Base-by-base conservation (phyloP, 2,797 vertebrate species). In the Hoplostethus atlanticus region DNA sequence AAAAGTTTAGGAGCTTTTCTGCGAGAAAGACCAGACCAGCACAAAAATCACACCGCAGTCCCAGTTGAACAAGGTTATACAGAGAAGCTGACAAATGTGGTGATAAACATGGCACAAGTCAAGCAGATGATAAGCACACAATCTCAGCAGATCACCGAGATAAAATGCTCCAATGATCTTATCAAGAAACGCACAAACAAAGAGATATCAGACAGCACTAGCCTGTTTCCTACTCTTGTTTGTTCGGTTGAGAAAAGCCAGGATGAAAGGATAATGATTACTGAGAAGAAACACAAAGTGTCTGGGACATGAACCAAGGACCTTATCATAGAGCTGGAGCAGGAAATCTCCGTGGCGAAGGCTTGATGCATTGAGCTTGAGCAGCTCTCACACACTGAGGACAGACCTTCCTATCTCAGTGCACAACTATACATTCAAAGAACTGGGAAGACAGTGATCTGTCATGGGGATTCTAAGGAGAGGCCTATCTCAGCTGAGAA, bases 351-450 rank as follows among this genome's bases (percentile, higher is more conserved):
- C 5, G 21, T 0, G 0, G 40, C 28, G 2, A 1, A 31, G 5
- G 47, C 34, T 21, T 42, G 65, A 0, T 51, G 66, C 30, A 52
- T 11, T 42, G 36, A 54, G 34, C 31, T 65, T 36, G 36, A 65
- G 63, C 17, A 65, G 12, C 31, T 65, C 2, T 40, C 5, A 8
- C 34, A 44, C 31, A 13, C 34, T 10, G 34, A 54, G 17, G 63
- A 65, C 54, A 68, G 48, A 1, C 25, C 30, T 40, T 72, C 44
- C 9, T 64, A 28, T 66, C 25, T 76, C 30, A 66, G 25, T 64
- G 40, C 38, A 47, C 53, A 40, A 47, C 30, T 4, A 46, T 13
- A 16, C 36, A 53, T 17, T 13, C 11, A 38, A 61, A 47, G 31
- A 51, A 52, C 17, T 36, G 48, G 28, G 50, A 8, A 65, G 61